These are phyloP conservation scores for Leucoraja ocellata DNA, from an alignment of 2,797 vertebrate genomes.

Conservation along the genomic window DNA sequence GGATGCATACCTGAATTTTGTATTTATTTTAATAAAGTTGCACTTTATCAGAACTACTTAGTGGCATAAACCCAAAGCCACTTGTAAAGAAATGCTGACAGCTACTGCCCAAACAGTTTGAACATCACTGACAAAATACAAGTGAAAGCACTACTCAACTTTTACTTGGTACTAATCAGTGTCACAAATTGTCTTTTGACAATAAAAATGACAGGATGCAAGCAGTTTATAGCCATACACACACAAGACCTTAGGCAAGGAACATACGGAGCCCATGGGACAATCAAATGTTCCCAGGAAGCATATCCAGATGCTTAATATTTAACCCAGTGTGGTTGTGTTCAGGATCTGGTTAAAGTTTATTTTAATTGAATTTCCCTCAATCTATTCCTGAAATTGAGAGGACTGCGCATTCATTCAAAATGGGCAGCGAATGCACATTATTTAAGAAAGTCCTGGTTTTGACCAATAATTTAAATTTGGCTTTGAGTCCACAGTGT, in stretches of 20 bases:
- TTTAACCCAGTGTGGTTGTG: background rate
- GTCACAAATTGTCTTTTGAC: slow-evolving; percentile 10
- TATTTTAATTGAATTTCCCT: background rate
- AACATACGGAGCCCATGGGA: background rate
- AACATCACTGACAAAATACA: background rate
- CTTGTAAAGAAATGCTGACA: background rate
- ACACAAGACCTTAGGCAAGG: background rate
- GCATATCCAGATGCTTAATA: background rate
- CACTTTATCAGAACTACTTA: background rate
- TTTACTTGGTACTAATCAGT: background rate
- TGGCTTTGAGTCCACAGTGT: background rate
- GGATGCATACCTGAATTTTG: background rate
- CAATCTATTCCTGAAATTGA: background rate
- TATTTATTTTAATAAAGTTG: background rate
- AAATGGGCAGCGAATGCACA: background rate
- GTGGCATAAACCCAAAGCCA: background rate
- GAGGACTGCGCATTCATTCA: background rate
- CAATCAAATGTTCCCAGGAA: background rate
- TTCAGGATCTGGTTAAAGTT: background rate
- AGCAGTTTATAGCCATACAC: background rate
- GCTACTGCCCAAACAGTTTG: background rate
- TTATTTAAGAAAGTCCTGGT: background rate
- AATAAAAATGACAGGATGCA: slow-evolving; percentile 22
- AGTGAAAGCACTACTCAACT: background rate
- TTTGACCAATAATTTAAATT: background rate